Evolutionary conservation across 53 echinoderm and acorn worm genomes (phyloP).

Genomic region (Holothuria leucospilota): DNA sequence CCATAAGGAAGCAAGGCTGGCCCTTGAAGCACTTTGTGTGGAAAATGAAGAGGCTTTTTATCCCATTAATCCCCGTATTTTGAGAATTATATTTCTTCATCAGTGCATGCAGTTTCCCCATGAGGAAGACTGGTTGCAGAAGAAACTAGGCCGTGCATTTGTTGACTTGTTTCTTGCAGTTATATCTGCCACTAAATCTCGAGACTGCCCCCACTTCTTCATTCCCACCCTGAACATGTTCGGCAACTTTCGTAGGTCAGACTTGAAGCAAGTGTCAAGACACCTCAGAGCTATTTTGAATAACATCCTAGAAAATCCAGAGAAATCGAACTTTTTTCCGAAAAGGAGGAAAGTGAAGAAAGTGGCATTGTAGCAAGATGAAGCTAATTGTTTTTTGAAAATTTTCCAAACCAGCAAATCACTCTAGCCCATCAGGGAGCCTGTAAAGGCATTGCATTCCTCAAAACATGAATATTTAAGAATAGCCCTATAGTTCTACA

Average conservation of each 20-base stretch:
- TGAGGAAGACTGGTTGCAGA: slow-evolving; percentile 76
- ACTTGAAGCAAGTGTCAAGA: slow-evolving; percentile 74
- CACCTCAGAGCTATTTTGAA: slow-evolving; percentile 88
- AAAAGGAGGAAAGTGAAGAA: slow-evolving; percentile 23
- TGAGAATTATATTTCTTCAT: slow-evolving; percentile 80
- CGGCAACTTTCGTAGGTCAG: slow-evolving; percentile 46
- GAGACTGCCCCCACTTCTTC: slow-evolving; percentile 75
- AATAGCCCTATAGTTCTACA: too few relatives aligned
- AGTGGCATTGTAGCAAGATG: background rate
- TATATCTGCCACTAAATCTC: slow-evolving; percentile 59
- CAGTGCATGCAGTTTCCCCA: slow-evolving; percentile 93
- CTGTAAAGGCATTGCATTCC: too few relatives aligned
- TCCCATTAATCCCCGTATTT: slow-evolving; percentile 71
- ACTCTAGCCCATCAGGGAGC: too few relatives aligned
- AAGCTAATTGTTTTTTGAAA: too few relatives aligned
- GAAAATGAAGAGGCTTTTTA: slow-evolving; percentile 85
- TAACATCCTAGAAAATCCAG: slow-evolving; percentile 83
- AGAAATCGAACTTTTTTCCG: slow-evolving; percentile 77
- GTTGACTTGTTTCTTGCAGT: slow-evolving; percentile 85
- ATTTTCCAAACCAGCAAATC: too few relatives aligned
- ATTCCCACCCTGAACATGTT: slow-evolving; percentile 76
- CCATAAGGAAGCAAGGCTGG: slow-evolving; percentile 43
- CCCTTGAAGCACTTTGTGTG: slow-evolving; percentile 64
- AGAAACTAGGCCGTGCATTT: slow-evolving; percentile 83
- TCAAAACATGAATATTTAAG: too few relatives aligned